Conservation (phyloP, 2,113 vertebrate species). For the Bothrops jararaca region DNA sequence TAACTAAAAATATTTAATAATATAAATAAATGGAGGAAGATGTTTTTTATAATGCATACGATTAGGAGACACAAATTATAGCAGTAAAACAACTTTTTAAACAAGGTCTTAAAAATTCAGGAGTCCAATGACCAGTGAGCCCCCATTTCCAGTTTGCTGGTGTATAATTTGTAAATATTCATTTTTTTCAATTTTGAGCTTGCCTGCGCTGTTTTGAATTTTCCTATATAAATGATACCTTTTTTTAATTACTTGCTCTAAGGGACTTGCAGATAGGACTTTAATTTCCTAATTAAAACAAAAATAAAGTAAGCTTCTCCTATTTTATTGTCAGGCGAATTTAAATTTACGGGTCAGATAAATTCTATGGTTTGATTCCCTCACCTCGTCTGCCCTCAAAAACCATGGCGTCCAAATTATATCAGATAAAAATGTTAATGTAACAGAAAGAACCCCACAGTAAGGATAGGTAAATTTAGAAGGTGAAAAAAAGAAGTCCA, state of each 20-base stretch:
- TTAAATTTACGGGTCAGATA: background rate
- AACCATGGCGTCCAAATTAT: background rate
- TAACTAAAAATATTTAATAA: background rate
- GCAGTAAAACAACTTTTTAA: background rate
- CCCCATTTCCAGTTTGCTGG: background rate
- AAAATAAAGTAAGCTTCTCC: background rate
- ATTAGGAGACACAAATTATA: background rate
- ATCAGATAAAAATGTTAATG: background rate
- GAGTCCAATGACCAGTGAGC: background rate
- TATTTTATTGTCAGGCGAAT: background rate
- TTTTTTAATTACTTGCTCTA: background rate
- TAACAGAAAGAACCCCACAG: background rate
- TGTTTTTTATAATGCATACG: background rate
- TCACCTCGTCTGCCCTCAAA: background rate
- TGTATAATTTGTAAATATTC: background rate
- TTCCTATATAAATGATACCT: background rate
- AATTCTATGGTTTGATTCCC: background rate
- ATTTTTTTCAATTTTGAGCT: background rate
- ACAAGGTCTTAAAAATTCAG: background rate
- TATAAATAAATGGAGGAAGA: no score
- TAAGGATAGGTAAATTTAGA: background rate
- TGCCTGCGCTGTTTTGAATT: background rate
- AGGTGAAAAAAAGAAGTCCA: background rate
- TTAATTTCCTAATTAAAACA: background rate
- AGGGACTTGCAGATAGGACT: no score